These are phyloP conservation scores for Helleia helle DNA, from an alignment of 2,888 invertebrate genomes.

Conservation along the genomic window DNA sequence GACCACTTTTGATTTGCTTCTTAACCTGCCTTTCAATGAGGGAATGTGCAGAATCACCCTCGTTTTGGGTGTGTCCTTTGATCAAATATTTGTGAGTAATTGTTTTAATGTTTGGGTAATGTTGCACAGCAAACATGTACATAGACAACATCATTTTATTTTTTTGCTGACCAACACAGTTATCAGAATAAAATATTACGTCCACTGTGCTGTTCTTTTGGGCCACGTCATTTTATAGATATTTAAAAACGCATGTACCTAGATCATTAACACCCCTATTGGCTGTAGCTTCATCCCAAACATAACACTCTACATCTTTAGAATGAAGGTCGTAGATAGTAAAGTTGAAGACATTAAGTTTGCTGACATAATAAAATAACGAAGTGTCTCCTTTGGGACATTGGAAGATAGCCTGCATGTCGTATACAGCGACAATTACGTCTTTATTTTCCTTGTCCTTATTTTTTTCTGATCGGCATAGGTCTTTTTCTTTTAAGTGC, in stretches of 20 bases:
- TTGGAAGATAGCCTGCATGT: slow-evolving; percentile 30
- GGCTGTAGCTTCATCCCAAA: background rate
- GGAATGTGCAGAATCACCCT: slow-evolving; percentile 21
- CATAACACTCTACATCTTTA: background rate
- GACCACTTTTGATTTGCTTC: slow-evolving; percentile 13
- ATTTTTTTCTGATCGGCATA: too few relatives aligned
- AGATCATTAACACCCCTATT: slow-evolving; percentile 1
- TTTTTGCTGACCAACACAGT: slow-evolving; percentile 29
- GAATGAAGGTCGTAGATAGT: background rate
- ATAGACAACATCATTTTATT: slow-evolving; percentile 24
- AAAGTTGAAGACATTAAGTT: slow-evolving; percentile 16
- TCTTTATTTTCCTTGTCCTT: background rate
- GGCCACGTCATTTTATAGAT: slow-evolving; percentile 17
- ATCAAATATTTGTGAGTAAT: slow-evolving; percentile 24
- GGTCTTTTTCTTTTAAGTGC: too few relatives aligned
- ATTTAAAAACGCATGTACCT: background rate
- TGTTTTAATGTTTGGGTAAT: slow-evolving; percentile 16
- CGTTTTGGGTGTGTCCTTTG: slow-evolving; percentile 24
- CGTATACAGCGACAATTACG: slow-evolving; percentile 19
- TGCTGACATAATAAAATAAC: slow-evolving; percentile 29
- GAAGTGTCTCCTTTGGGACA: slow-evolving; percentile 29
- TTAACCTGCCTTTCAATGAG: slow-evolving; percentile 18
- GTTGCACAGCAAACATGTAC: slow-evolving; percentile 19
- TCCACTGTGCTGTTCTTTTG: background rate
- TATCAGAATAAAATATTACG: slow-evolving; percentile 30